These are phyloP conservation scores for Beris chalybata DNA, from an alignment of 2,888 invertebrate genomes.

Conservation along the genomic window DNA sequence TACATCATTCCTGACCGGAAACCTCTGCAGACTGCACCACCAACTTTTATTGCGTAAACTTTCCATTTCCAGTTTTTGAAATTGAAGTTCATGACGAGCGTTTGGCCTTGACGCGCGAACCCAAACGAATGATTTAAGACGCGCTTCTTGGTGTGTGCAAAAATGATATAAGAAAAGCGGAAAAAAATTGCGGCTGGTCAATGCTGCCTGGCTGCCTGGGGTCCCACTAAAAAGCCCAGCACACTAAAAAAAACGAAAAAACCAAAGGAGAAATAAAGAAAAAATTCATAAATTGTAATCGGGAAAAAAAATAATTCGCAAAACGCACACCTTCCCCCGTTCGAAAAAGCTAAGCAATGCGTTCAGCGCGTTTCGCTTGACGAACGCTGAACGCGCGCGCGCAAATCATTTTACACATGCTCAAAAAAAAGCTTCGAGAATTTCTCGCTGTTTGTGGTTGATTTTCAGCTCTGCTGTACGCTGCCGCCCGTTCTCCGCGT, in stretches of 20 bases:
- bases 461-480: no score
- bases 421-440: slow-evolving; percentile 17
- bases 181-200: slow-evolving; percentile 2
- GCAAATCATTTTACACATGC: slow-evolving; percentile 10
- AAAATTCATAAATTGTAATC: no score
- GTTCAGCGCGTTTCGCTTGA: slow-evolving; percentile 7
- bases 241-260: slow-evolving; percentile 12
- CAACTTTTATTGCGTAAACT: slow-evolving; percentile 12
- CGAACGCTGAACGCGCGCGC: background rate
- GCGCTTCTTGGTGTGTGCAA: slow-evolving; percentile 11
- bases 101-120: slow-evolving; percentile 12
- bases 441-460: slow-evolving; percentile 5
- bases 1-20: no score
- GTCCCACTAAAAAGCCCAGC: slow-evolving; percentile 5
- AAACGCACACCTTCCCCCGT: background rate
- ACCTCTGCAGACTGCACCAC: no score
- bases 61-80: slow-evolving; percentile 28
- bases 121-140: background rate
- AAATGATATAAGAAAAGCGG: slow-evolving; percentile 11
- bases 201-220: background rate
- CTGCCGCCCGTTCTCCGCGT: no score
- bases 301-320: slow-evolving; percentile 5
- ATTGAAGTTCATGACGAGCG: slow-evolving; percentile 26
- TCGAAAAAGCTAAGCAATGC: background rate
- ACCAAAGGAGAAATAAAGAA: no score